Base-by-base conservation (phyloP, 1,140 invertebrate genomes). In the Cylas formicarius region DNA sequence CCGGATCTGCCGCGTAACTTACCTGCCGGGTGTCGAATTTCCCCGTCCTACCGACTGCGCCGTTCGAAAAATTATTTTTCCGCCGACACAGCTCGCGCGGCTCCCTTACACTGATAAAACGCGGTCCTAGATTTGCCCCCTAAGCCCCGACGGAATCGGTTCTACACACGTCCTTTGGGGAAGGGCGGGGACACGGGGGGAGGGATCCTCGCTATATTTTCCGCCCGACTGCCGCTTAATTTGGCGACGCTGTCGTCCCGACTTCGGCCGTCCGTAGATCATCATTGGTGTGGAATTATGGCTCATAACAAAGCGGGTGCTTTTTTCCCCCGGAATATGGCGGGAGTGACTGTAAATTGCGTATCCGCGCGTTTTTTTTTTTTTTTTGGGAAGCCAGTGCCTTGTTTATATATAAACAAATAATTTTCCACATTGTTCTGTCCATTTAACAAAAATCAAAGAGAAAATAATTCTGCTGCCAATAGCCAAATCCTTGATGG, bases 91-190 rank as follows among this genome's bases (percentile, higher is more conserved):
- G 52, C 55, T 48, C 23, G 54, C 55, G 48, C 52, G 55, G 55
- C 56, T 51, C 57, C 57, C 51, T 58, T 54, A 60, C 56, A 60
- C 53, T 56, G 57, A 60, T 58, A 60, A 56, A 60, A 60, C 56
- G 48, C 33, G 44, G 34, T 49, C 41, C 44, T 41, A 53, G 55
- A 55, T 60, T 60, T 57, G 22, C 24, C 17, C n/a, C n/a, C n/a
- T n/a, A 34, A 34, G 34, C 11, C 28, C 11, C 32, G 6, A n/a
- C 20, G 19, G 19, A 43, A 43, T 43, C 21, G 20, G 17, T 43
- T 43, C 21, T 17, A 3, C 13, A 40, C 14, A 14, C 10, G 11
- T 11, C 48, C 19, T 39, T 33, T 52, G 34, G 13, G 2, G 10
- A 36, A 11, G 26, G 11, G 20, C 35, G 21, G 28, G 24, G 21